Percentiles rank a stretch among this genome's conserved stretches.
Conservation (phyloP, 2,888 invertebrate species). For the Epinotia nisella region DNA sequence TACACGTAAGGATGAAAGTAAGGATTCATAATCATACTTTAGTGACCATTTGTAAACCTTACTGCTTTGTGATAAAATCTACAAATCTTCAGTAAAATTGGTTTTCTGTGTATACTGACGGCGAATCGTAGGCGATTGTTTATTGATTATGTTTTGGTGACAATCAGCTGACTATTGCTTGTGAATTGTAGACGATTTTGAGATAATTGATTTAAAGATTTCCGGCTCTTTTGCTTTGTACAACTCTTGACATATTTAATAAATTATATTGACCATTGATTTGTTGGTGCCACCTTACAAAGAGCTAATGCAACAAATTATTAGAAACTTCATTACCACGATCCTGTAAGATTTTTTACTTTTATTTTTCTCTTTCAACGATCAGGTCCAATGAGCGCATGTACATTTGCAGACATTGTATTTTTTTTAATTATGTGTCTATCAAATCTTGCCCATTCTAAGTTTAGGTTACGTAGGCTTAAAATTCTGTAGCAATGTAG, state of each 20-base stretch:
- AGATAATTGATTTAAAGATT: slow-evolving; percentile 3
- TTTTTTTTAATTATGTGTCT: too few species aligned
- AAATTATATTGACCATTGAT: background rate
- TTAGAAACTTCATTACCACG: background rate
- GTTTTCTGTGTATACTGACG: background rate
- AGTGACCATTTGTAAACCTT: slow-evolving; percentile 9
- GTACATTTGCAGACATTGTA: too few species aligned
- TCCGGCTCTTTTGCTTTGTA: background rate
- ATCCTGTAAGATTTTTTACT: background rate
- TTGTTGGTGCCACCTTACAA: background rate
- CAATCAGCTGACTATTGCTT: slow-evolving; percentile 17
- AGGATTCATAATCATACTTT: background rate
- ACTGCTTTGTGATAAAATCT: slow-evolving; percentile 21
- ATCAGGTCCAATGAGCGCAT: background rate
- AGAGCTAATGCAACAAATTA: background rate
- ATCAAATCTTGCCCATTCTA: too few species aligned
- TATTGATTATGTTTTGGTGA: slow-evolving; percentile 19
- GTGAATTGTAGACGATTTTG: slow-evolving; percentile 2
- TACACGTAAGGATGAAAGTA: slow-evolving; percentile 8
- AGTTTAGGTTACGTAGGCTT: too few species aligned
- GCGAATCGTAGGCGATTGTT: slow-evolving; percentile 23
- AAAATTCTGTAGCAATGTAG: too few species aligned
- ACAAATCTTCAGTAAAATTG: slow-evolving; percentile 1
- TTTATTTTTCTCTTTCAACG: background rate
- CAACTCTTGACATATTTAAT: background rate